Evolutionary conservation across 2,797 vertebrate species (phyloP).

Genomic region (Distichodus sexfasciatus): DNA sequence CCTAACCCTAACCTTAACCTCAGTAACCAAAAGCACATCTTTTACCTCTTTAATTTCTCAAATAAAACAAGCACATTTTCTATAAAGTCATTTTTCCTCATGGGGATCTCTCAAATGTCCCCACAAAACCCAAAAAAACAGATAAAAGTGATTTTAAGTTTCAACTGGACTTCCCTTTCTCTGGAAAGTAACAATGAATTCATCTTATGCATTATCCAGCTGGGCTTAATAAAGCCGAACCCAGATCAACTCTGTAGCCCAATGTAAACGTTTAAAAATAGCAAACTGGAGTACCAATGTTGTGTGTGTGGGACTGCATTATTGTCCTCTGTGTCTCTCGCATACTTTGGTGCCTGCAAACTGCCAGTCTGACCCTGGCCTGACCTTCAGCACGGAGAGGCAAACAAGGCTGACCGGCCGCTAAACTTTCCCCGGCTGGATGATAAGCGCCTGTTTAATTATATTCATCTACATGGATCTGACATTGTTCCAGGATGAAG

Average conservation of each 20-base stretch:
- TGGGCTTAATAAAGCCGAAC: not conserved
- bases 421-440: constrained; percentile 73
- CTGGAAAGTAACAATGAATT: no score
- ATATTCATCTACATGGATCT: constrained; percentile 85
- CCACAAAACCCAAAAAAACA: no score
- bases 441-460: constrained; percentile 86
- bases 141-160: no score
- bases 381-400: constrained; percentile 75
- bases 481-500: constrained; percentile 82
- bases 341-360: constrained; percentile 43
- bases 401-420: constrained; percentile 78
- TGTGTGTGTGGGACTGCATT: constrained; percentile 27
- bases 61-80: no score
- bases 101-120: no score
- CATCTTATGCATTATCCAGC: no score
- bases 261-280: constrained; percentile 53
- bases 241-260: not conserved
- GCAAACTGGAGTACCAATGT: constrained; percentile 48
- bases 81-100: no score
- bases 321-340: constrained; percentile 19
- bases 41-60: no score
- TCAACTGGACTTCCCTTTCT: no score
- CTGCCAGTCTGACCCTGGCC: constrained; percentile 66
- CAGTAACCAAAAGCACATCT: no score
- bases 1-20: no score